These are phyloP conservation scores for Zelleria hepariella DNA, from an alignment of 2,888 invertebrate genomes.

Conservation along the genomic window DNA sequence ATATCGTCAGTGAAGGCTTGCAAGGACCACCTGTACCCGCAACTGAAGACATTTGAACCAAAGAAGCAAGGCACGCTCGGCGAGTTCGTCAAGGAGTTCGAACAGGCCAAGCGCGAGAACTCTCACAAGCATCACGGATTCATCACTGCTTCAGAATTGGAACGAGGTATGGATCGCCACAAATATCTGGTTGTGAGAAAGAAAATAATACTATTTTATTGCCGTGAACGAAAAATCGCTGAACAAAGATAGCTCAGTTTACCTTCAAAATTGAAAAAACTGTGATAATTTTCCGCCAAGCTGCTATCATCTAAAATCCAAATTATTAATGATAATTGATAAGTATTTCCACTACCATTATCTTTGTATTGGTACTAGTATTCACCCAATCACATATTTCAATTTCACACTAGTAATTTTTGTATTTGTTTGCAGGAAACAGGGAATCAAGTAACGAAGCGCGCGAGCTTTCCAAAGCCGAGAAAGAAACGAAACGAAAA, in stretches of 20 bases:
- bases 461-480: conserved; percentile 49
- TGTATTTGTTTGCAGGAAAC: background rate
- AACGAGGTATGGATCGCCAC: conserved; percentile 28
- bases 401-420: too few species aligned
- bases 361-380: too few species aligned
- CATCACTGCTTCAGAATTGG: conserved; percentile 49
- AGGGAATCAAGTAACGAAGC: conserved; percentile 27
- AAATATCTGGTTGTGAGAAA: too few species aligned
- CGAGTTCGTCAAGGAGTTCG: conserved; percentile 63
- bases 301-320: too few species aligned
- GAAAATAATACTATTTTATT: too few species aligned
- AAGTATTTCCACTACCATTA: too few species aligned
- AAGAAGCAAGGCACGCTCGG: conserved; percentile 58
- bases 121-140: conserved; percentile 32
- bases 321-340: too few species aligned
- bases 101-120: conserved; percentile 38
- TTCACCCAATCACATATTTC: too few species aligned
- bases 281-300: too few species aligned
- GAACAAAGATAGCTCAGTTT: too few species aligned
- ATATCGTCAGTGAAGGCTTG: conserved; percentile 74
- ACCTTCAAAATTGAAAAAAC: too few species aligned
- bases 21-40: conserved; percentile 62
- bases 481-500: conserved; percentile 57
- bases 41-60: conserved; percentile 69
- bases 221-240: too few species aligned